These are phyloP conservation scores for Lutraria lutraria DNA, from an alignment of 2,888 invertebrate genomes.

Conservation along the genomic window DNA sequence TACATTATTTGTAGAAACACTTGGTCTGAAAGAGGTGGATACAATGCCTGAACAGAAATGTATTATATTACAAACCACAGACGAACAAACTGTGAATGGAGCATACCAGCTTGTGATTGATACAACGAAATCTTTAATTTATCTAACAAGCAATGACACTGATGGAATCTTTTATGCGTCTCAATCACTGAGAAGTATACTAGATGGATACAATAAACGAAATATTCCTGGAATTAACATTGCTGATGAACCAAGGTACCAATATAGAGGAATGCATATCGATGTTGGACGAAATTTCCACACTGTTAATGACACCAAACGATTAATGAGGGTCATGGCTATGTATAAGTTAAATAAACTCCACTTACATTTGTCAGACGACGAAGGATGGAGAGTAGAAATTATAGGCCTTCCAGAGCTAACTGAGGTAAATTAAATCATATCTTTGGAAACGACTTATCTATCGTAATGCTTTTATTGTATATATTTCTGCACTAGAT, in stretches of 20 bases:
- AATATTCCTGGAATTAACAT: slow-evolving; percentile 65
- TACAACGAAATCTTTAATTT: slow-evolving; percentile 51
- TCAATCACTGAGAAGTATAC: slow-evolving; percentile 70
- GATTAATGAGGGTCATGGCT: slow-evolving; percentile 83
- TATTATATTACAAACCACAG: not conserved
- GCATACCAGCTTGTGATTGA: slow-evolving; percentile 70
- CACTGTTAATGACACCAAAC: slow-evolving; percentile 73
- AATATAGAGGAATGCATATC: slow-evolving; percentile 78
- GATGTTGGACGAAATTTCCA: slow-evolving; percentile 82
- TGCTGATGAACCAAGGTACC: slow-evolving; percentile 75
- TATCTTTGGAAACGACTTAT: not conserved
- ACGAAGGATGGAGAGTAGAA: slow-evolving; percentile 86
- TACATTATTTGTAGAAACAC: not conserved
- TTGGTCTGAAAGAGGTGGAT: slow-evolving; percentile 1
- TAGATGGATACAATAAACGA: slow-evolving; percentile 45
- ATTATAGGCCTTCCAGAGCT: slow-evolving; percentile 84
- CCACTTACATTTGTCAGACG: slow-evolving; percentile 85
- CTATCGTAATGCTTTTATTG: not conserved
- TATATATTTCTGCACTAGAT: not conserved
- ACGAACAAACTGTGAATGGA: slow-evolving; percentile 36
- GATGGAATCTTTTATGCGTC: slow-evolving; percentile 73
- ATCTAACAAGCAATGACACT: slow-evolving; percentile 56
- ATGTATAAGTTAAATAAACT: slow-evolving; percentile 85
- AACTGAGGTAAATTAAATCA: slow-evolving; percentile 75
- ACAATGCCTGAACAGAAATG: slow-evolving; percentile 14